Conservation (phyloP, 2,113 vertebrate species). For the Phrynocephalus versicolor region DNA sequence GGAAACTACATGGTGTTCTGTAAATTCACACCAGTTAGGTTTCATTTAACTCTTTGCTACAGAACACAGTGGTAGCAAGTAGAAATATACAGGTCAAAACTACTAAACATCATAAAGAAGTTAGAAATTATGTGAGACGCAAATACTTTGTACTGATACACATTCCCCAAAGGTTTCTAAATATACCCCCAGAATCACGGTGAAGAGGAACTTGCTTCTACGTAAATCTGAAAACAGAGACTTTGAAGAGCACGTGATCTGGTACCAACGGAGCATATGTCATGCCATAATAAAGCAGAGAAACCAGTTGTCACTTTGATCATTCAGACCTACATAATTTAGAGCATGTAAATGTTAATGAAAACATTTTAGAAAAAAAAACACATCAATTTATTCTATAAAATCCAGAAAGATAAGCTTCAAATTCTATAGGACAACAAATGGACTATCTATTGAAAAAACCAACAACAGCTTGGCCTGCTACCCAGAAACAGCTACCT, state of each 20-base stretch:
- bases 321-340: background rate
- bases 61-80: background rate
- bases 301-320: background rate
- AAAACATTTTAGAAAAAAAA: background rate
- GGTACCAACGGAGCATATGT: background rate
- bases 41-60: background rate
- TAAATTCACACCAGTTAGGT: background rate
- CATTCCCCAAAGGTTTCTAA: background rate
- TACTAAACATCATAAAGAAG: background rate
- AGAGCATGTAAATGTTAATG: conserved; percentile 32
- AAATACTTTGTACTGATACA: background rate
- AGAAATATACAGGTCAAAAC: background rate
- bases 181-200: background rate
- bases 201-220: background rate
- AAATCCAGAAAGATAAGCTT: conserved; percentile 31
- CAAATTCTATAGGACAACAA: conserved; percentile 47
- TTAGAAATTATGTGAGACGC: background rate
- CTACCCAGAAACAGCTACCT: conserved; percentile 70
- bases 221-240: background rate
- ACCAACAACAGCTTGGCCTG: conserved; percentile 63
- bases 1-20: background rate
- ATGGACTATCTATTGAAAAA: conserved; percentile 63
- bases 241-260: background rate
- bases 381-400: conserved; percentile 53
- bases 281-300: background rate